Base-by-base conservation (phyloP, 2,888 invertebrate genomes). In the Epirrhoe alternata region DNA sequence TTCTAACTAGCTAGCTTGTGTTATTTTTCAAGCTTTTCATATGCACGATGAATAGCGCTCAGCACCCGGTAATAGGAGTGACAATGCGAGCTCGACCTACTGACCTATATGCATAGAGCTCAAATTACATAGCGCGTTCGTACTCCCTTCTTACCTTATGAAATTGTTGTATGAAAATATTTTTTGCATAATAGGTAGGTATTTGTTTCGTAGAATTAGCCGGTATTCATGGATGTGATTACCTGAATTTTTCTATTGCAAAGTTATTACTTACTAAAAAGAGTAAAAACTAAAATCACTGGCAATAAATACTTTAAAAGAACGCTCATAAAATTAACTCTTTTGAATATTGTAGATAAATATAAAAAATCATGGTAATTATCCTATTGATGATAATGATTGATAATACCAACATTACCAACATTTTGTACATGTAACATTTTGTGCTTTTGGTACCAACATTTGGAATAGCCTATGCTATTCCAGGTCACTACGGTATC, bases 101-200 rank as follows among this genome's bases (percentile, higher is more conserved):
- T 68, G 61, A 66, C 70, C 66, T 64, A 54, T 57, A 53, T 60
- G 42, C 53, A 60, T 63, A 60, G 42, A 42, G 49, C 17, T 59
- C 55, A 42, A 56, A 59, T 52, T 59, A 53, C 57, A 54, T 56
- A 24, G 53, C 35, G 31, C 7, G 24, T 12, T 45, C 31, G n/a
- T 2, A 16, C 16, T 1, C 0, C 14, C 47, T 14, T 47, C 47
- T 7, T 47, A 47, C 47, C 47, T 47, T 47, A 14, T 47, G 47
- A 47, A 47, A 6, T 35, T 35, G 2, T 16, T 4, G 10, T 42
- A 42, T n/a, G n/a, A 16, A 14, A 47, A 14, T 45, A 14, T 45
- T 47, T 47, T 16, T 14, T 16, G 10, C 35, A 6, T 47, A 47
- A 6, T 14, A n/a, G 14, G 45, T 14, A 45, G 38, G 38, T 42